Percentiles rank a stretch among this genome's conserved stretches.
phyloP scores from a whole-genome alignment of 2,797 vertebrate species.

The Propithecus perrieri region DNA sequence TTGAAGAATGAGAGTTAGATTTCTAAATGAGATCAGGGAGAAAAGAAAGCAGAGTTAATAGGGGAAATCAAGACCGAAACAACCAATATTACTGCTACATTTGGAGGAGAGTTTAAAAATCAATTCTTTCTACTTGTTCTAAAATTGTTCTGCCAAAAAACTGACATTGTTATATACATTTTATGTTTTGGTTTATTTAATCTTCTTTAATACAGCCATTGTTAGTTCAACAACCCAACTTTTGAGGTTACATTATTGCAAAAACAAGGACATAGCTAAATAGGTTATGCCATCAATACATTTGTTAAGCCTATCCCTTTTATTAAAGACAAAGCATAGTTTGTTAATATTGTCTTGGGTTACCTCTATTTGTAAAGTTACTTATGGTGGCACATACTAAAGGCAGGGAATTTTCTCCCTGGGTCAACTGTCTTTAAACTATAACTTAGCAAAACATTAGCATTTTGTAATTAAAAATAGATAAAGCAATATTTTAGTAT shows the following conservation, averaged over 20 bases:
- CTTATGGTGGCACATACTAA: conserved; percentile 67
- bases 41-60: conserved; percentile 67
- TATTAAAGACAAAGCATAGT: conserved; percentile 70
- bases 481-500: conserved; percentile 80
- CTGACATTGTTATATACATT: conserved; percentile 72
- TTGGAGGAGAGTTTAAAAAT: conserved; percentile 68
- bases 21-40: conserved; percentile 66
- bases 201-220: conserved; percentile 68
- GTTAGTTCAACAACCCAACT: conserved; percentile 83
- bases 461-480: conserved; percentile 79
- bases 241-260: conserved; percentile 74
- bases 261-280: conserved; percentile 79
- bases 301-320: conserved; percentile 64
- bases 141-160: conserved; percentile 71
- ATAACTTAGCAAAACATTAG: conserved; percentile 56
- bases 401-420: conserved; percentile 30
- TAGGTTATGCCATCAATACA: conserved; percentile 67
- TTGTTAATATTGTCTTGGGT: conserved; percentile 53
- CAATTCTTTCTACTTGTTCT: conserved; percentile 62
- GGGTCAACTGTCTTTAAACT: conserved; percentile 51
- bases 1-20: conserved; percentile 53
- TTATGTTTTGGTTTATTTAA: conserved; percentile 82
- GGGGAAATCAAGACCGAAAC: conserved; percentile 54
- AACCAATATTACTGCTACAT: conserved; percentile 56
- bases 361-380: conserved; percentile 36